Conservation (phyloP, 2,113 vertebrate genomes). For the Trichechus manatus region DNA sequence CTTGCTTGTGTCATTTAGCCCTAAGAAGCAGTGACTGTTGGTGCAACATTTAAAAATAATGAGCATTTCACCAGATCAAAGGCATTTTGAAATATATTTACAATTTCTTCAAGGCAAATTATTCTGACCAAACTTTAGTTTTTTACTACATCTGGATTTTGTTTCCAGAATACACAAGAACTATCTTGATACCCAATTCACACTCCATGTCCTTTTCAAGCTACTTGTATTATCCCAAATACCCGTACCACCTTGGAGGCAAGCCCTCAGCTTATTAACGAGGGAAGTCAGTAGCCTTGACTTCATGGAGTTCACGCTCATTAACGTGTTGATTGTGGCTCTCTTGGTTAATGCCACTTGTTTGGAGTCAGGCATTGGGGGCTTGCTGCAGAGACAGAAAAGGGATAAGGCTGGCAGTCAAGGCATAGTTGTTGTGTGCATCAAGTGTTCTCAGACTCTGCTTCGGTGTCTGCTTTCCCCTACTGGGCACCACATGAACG, state of each 20-base stretch:
- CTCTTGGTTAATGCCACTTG: neutral
- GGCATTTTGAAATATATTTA: slow-evolving; percentile 15
- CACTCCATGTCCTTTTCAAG: neutral
- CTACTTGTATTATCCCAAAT: neutral
- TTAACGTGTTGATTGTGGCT: neutral
- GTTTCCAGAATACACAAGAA: neutral
- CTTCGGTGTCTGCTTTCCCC: neutral
- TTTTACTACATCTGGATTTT: neutral
- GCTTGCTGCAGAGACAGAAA: neutral
- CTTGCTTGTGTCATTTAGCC: slow-evolving; percentile 75
- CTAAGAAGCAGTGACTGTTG: slow-evolving; percentile 73
- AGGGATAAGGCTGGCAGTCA: neutral
- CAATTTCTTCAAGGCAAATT: slow-evolving; percentile 39
- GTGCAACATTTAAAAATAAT: slow-evolving; percentile 62
- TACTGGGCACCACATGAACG: neutral
- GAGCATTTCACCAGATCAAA: slow-evolving; percentile 32
- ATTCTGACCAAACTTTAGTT: neutral
- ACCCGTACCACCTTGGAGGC: neutral
- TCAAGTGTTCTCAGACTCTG: neutral
- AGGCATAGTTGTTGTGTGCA: neutral
- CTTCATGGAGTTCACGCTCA: neutral
- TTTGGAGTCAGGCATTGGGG: accelerated
- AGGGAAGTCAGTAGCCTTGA: neutral
- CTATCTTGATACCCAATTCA: neutral
- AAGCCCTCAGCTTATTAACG: neutral